phyloP scores from a whole-genome alignment of 2,797 vertebrate genomes.

The Streptopelia turtur region DNA sequence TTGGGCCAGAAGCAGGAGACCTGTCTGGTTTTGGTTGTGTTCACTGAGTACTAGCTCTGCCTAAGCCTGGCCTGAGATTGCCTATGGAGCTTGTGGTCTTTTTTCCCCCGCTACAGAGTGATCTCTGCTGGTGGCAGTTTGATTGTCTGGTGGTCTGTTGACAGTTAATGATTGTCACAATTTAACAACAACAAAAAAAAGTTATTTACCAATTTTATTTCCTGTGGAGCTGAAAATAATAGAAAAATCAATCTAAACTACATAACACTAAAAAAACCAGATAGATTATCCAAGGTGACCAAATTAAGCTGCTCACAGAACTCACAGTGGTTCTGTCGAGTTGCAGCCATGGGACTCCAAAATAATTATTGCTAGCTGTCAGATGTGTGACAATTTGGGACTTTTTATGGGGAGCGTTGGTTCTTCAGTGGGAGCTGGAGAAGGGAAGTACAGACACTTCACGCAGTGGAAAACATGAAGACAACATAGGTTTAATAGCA shows the following conservation, averaged over 20 bases:
- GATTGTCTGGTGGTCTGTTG: neutral
- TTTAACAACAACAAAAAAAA: neutral
- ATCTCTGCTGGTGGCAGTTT: neutral
- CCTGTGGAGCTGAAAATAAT: neutral
- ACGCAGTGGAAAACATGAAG: neutral
- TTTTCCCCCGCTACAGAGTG: neutral
- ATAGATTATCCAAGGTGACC: slow-evolving; percentile 13
- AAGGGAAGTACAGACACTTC: neutral
- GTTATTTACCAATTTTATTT: slow-evolving; percentile 20
- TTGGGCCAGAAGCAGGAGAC: neutral
- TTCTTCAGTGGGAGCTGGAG: neutral
- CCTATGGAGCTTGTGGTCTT: neutral
- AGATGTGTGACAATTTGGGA: neutral
- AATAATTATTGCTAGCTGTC: neutral
- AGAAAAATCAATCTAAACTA: slow-evolving; percentile 46
- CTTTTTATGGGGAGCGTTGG: fast-evolving
- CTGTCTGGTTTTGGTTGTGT: neutral
- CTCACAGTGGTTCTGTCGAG: neutral
- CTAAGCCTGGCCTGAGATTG: neutral
- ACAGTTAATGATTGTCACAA: neutral
- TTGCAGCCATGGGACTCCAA: neutral
- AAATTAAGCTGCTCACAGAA: slow-evolving; percentile 24
- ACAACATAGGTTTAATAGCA: neutral
- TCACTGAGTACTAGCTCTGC: neutral
- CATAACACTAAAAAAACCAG: slow-evolving; percentile 35